Percentiles rank a stretch among this genome's conserved stretches.
These are phyloP conservation scores for Agrochola circellaris DNA, from an alignment of 2,888 invertebrate genomes.

Conservation along the genomic window DNA sequence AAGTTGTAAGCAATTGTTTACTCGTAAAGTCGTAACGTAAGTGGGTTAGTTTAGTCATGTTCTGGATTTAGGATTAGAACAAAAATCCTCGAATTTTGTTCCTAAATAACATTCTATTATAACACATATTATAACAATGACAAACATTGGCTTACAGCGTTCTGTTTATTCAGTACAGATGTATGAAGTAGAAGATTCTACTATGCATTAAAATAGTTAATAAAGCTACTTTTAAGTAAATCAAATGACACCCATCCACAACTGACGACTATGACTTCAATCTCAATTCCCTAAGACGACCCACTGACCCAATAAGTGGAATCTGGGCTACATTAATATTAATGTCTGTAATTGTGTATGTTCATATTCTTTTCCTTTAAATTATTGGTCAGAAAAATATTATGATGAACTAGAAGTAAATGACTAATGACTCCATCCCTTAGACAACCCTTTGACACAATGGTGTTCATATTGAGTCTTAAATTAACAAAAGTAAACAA, in stretches of 20 bases:
- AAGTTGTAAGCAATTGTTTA: slow-evolving; percentile 33
- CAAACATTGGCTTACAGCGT: neutral
- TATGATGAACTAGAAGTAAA: neutral
- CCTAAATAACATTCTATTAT: slow-evolving; percentile 10
- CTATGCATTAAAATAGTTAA: neutral
- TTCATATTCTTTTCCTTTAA: neutral
- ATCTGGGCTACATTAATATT: neutral
- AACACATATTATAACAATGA: slow-evolving; percentile 1
- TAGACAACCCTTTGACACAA: neutral
- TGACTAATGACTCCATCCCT: neutral
- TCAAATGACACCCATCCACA: neutral
- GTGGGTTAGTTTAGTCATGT: slow-evolving; percentile 32
- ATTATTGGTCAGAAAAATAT: neutral
- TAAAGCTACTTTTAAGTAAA: neutral
- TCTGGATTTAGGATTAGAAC: neutral
- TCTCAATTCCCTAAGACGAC: too few species aligned
- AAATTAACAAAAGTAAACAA: neutral
- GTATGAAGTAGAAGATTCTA: neutral
- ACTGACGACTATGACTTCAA: too few species aligned
- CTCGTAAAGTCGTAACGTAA: slow-evolving; percentile 2
- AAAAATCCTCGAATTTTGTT: neutral
- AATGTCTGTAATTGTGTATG: neutral
- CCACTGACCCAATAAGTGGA: too few species aligned
- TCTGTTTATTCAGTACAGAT: neutral
- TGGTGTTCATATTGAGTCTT: neutral